Base-by-base conservation (phyloP, 2,888 invertebrate species). In the Lithophane leautieri region DNA sequence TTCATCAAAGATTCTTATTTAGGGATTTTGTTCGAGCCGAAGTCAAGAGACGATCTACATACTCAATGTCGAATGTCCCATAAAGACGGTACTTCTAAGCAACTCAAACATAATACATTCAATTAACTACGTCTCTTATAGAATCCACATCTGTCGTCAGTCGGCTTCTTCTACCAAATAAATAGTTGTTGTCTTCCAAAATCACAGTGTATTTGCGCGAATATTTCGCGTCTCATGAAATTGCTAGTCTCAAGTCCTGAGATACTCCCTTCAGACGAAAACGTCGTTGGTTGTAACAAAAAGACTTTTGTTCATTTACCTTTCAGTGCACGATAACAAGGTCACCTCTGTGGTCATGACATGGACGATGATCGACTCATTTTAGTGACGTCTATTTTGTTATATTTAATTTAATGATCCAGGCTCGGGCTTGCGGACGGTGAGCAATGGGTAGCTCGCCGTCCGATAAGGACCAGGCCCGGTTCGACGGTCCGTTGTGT, bases 101-200 rank as follows among this genome's bases (percentile, higher is more conserved):
- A 63, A 22, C n/a, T 16, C 3, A 58, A 50, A 34, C n/a, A 81
- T 22, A 58, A 34, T 47, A 28, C 9, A 56, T 81, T 81, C 19
- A 77, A 81, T 25, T 62, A 81, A 16, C 19, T 22, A 47, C 2
- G 19, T 50, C n/a, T 76, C 47, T n/a, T n/a, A 47, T 25, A 50
- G 14, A 56, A 44, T 44, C 14, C 44, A 40, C 52, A 7, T 73
- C 25, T 44, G 22, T 14, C 14, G 6, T 58, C n/a, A 50, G 12
- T 50, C 12, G 9, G 0, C 8, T n/a, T 50, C 14, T 80, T 58
- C 8, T 58, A 25, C 22, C 34, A 44, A 80, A 81, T 40, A 52
- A 76, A 72, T 47, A 47, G n/a, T 40, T 16, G 4, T 52, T 28
- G 11, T 22, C 44, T 14, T 52, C n/a, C 4, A 16, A 72, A 80